Evolutionary conservation across 2,113 vertebrate species (phyloP), one percentile per base, ranked within the genome.

Genomic region (Hymenochirus boettgeri): DNA sequence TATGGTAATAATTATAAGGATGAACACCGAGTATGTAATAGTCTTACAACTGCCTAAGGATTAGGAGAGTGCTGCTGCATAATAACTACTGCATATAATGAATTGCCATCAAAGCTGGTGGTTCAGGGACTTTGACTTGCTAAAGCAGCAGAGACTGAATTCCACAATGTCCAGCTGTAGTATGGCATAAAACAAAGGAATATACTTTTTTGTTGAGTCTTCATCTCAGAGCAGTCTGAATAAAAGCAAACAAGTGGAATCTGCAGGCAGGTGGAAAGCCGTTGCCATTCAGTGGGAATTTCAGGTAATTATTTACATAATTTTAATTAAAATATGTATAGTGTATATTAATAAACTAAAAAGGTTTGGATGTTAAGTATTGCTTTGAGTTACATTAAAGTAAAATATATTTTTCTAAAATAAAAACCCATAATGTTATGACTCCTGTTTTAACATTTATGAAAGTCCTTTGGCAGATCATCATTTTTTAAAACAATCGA

Each of bases 111-210:
- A 7, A 17, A 37, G 42, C 22, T 46, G 23, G n/a, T 7, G 26
- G 4, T 31, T 65, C 54, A 12, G 50, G 63, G 45, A 65, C 63
- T 65, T 65, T 57, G 63, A 57, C 63, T 65, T 37, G 54, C 45
- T 50, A 65, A 31, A 31, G 29, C 4, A 33, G 10, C 11, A 31
- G 11, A 65, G 18, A 7, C 37, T 47, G 11, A n/a, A 27, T 33
- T 26, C 63, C 33, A 42, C n/a, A 26, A 65, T 65, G 63, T 65
- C 63, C 31, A 57, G 63, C 35, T 24, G 54, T 65, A 57, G 9
- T 3, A 27, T 65, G 54, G 63, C 19, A 65, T 22, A 26, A 53
- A 13, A 45, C 39, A 57, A 47, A 65, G 13, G 54, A 65, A 26
- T 37, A 37, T 65, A 42, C 29, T 8, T 8, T 7, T 11, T 37